phyloP scores from a whole-genome alignment of 2,113 vertebrate species.

The Paralichthys olivaceus region DNA sequence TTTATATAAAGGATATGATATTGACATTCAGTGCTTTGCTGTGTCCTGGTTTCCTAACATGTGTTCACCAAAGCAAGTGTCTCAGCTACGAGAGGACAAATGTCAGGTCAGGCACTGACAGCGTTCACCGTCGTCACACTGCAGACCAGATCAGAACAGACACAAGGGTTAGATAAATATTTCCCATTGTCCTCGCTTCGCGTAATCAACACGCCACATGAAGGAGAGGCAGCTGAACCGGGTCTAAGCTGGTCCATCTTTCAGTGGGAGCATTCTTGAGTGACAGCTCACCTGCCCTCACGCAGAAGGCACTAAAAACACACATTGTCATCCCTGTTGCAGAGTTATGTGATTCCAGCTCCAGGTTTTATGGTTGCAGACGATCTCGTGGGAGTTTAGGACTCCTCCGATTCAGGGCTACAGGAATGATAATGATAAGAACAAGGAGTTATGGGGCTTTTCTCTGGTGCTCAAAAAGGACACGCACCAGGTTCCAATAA shows the following conservation, averaged over 20 bases:
- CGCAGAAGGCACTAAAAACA: slow-evolving; percentile 59
- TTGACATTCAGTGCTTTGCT: background rate
- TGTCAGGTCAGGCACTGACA: too few relatives aligned
- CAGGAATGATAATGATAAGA: slow-evolving; percentile 33
- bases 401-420: slow-evolving; percentile 28
- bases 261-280: slow-evolving; percentile 69
- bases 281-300: slow-evolving; percentile 69
- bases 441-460: slow-evolving; percentile 28
- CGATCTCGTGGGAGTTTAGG: slow-evolving; percentile 16
- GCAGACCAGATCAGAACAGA: background rate
- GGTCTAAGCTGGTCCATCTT: slow-evolving; percentile 44
- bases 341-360: slow-evolving; percentile 40
- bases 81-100: too few relatives aligned
- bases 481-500: slow-evolving; percentile 20
- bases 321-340: slow-evolving; percentile 28
- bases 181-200: slow-evolving; percentile 14
- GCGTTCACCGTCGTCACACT: too few relatives aligned
- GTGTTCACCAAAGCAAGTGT: background rate
- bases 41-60: slow-evolving; percentile 13
- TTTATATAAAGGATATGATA: too few relatives aligned
- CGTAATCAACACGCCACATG: slow-evolving; percentile 12
- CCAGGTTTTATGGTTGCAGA: slow-evolving; percentile 25
- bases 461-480: slow-evolving; percentile 13
- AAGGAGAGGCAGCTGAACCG: slow-evolving; percentile 3
- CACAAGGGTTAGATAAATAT: background rate